A percentile compares a stretch with the other conserved stretches of the same genome.
Conservation (phyloP, 1,140 invertebrate genomes). For the Drosophila lacteicornis region DNA sequence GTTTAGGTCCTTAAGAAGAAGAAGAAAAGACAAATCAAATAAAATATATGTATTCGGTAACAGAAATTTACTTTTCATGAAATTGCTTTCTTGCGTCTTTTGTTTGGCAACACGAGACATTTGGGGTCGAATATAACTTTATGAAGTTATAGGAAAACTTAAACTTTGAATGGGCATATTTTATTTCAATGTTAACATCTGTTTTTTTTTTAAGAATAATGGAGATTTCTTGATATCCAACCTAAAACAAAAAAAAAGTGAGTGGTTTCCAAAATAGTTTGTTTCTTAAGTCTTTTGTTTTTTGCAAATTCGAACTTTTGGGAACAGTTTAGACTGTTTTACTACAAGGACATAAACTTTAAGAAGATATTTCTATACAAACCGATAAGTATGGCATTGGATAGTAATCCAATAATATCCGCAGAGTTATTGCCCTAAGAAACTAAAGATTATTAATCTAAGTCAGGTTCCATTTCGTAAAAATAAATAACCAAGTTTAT, state of each 20-base stretch:
- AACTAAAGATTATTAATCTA: no score
- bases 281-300: constrained; percentile 10
- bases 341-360: no score
- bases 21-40: constrained; percentile 24
- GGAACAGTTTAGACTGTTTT: background rate
- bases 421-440: no score
- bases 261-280: background rate
- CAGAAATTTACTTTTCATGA: background rate
- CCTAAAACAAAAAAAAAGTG: background rate
- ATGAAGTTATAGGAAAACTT: no score
- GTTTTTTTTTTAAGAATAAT: no score
- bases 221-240: background rate
- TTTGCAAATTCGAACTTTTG: background rate
- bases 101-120: background rate
- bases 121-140: no score
- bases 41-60: constrained; percentile 26
- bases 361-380: no score
- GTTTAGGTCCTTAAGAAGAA: constrained; percentile 42
- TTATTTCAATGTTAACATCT: no score
- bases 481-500: no score
- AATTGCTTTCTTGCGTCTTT: constrained; percentile 38
- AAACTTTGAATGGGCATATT: no score
- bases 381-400: no score
- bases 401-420: background rate
- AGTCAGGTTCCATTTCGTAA: no score